Evolutionary conservation across 64 coral and sea anemone genomes (phyloP), one percentile per base, ranked within the genome.

Genomic region (Montipora capricornis): DNA sequence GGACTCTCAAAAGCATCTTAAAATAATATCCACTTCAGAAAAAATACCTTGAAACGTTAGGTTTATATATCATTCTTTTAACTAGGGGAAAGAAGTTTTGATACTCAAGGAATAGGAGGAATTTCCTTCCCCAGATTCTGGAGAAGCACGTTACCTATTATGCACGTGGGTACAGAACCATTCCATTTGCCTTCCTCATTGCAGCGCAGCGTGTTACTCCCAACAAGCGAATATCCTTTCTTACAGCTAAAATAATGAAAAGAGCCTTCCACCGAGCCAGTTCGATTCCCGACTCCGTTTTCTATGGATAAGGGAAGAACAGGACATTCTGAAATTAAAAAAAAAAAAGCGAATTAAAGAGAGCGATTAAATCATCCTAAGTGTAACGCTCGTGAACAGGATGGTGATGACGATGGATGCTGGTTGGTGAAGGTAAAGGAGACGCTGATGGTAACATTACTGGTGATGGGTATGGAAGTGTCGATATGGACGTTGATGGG

Each of bases 221-320:
- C 82, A 47, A 86, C 82, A 9, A 86, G 45, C 22, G 82, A 86
- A 49, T 49, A 73, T 86, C 82, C 82, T 14, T 86, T 29, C 3
- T 71, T 13, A 2, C 82, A 86, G 20, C 6, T 48, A 19, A 86
- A 86, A 13, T 51, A 46, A 86, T 86, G 82, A 0, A 45, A 44
- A 71, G 64, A 86, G 20, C 82, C 82, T 71, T 86, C 82, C 12
- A 86, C 82, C 8, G 64, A 71, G n/a, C 82, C 82, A 86, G 62
- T 86, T 50, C 44, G 66, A 47, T 86, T 70, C 0, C 66, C 61
- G 44, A 49, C 10, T 20, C 64, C 82, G 67, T 86, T 70, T 49
- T 17, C 8, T 71, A 86, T 71, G 8, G 66, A 86, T 4, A 44
- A 48, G 2, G 82, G 66, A 22, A 86, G 82, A 17, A n/a, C 2